Conservation (phyloP, 1,140 invertebrate genomes). For the Zaprionus ghesquierei region DNA sequence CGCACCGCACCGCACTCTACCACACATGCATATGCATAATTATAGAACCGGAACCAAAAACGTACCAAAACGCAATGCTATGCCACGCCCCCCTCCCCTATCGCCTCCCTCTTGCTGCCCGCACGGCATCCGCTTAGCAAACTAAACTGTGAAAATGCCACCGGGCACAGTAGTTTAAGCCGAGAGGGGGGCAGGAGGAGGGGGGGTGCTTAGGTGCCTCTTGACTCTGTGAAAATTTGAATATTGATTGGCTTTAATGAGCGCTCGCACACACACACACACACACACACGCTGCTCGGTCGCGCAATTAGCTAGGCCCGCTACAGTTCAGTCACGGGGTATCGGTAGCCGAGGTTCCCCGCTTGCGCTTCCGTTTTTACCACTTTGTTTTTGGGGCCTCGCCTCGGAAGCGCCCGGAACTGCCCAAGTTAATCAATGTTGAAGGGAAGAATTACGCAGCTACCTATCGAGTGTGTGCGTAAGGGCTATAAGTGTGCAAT, state of each 20-base stretch:
- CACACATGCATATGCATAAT: conserved; percentile 77
- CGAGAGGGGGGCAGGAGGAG: background rate
- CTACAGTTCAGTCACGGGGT: background rate
- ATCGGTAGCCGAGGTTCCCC: too few species aligned
- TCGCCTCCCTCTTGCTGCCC: background rate
- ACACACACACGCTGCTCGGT: too few species aligned
- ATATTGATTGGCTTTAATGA: conserved; percentile 79
- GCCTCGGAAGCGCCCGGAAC: too few species aligned
- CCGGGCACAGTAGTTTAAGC: background rate
- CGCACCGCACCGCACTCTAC: conserved; percentile 7
- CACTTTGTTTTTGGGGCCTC: too few species aligned
- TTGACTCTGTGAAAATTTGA: conserved; percentile 58
- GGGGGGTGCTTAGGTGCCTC: background rate
- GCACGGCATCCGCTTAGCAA: conserved; percentile 48
- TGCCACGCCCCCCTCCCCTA: background rate
- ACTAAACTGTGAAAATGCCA: conserved; percentile 78
- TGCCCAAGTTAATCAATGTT: too few species aligned
- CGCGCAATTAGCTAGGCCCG: conserved; percentile 58
- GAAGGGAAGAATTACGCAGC: too few species aligned
- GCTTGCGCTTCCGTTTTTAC: conserved; percentile 9
- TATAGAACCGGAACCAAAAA: conserved; percentile 62
- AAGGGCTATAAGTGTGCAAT: too few species aligned
- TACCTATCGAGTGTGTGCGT: too few species aligned
- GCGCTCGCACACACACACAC: conserved; percentile 27
- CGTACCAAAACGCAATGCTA: conserved; percentile 22